Evolutionary conservation across 2,113 vertebrate genomes (phyloP).

Genomic region (Cavia porcellus): DNA sequence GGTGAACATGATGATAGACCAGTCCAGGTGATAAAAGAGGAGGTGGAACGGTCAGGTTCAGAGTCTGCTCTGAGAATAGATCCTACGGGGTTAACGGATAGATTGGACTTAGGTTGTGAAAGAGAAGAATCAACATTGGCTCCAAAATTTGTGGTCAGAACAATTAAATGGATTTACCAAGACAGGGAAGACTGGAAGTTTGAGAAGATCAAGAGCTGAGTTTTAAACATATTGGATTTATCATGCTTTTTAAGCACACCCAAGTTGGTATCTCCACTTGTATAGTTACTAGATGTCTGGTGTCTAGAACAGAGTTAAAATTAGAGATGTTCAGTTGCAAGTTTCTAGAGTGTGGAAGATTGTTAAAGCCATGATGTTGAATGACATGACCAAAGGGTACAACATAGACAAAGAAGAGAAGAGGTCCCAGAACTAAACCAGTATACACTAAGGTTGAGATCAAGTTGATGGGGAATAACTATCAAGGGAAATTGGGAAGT

Average conservation of each 20-base stretch:
- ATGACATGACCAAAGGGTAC: background rate
- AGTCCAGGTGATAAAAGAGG: background rate
- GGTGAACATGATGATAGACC: background rate
- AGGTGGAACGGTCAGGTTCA: background rate
- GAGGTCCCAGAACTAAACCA: background rate
- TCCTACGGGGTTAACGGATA: background rate
- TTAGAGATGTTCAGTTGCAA: background rate
- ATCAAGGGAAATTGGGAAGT: background rate
- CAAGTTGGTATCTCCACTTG: background rate
- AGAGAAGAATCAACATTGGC: background rate
- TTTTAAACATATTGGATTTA: background rate
- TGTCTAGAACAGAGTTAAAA: background rate
- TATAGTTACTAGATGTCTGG: background rate
- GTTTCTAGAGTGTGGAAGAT: background rate
- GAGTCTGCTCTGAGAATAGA: slow-evolving; percentile 9
- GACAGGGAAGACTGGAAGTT: background rate
- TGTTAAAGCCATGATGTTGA: background rate
- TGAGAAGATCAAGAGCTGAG: background rate
- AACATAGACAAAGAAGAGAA: background rate
- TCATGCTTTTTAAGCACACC: background rate
- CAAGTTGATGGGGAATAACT: background rate
- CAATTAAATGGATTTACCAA: background rate
- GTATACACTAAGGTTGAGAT: background rate
- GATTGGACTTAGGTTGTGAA: background rate
- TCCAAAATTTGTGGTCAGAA: background rate